Base-by-base conservation (phyloP, 2,888 invertebrate species). In the Aethes cnicana region DNA sequence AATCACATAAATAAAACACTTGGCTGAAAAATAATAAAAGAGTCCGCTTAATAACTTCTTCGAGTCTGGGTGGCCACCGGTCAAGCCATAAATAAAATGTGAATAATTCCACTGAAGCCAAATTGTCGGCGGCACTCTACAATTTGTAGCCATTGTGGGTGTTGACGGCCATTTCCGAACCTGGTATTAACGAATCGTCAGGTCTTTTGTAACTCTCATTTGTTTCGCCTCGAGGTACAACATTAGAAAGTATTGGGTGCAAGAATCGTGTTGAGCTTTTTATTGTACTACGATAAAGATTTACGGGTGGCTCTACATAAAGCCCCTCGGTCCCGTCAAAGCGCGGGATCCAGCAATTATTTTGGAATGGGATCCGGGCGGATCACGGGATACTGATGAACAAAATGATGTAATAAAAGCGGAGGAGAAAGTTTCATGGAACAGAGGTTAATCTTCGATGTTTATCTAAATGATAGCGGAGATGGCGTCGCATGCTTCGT, bases 201-300 rank as follows among this genome's bases (percentile, higher is more conserved):
- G 74, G 69, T 68, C 63, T 74, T 77, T 77, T 80, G 79, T 73
- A 73, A 73, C 72, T 72, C 73, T 77, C 77, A 74, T 81, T 79
- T 79, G 72, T 77, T 79, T 79, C 66, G 85, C 87, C 81, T 64
- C 71, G 59, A 72, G 88, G 79, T 68, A 81, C 70, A 71, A 83
- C 86, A 85, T 88, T 88, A 88, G 88, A 89, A 89, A 88, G 88
- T 84, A 72, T 71, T 61, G 70, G 62, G 57, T 57, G 57, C 61
- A 63, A 63, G 56, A 71, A 64, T 68, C 72, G 72, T 61, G 63
- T 72, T 54, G 49, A 58, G 56, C 54, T 53, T 57, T 72, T 71
- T 70, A 75, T 71, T 63, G 71, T 69, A 68, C 72, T 72, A 69
- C 74, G 71, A 79, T 83, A 78, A 72, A 84, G 81, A 86, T 84